Evolutionary conservation across 2,797 vertebrate species (phyloP), one percentile per base, ranked within the genome.

Genomic region (Aplochiton taeniatus): DNA sequence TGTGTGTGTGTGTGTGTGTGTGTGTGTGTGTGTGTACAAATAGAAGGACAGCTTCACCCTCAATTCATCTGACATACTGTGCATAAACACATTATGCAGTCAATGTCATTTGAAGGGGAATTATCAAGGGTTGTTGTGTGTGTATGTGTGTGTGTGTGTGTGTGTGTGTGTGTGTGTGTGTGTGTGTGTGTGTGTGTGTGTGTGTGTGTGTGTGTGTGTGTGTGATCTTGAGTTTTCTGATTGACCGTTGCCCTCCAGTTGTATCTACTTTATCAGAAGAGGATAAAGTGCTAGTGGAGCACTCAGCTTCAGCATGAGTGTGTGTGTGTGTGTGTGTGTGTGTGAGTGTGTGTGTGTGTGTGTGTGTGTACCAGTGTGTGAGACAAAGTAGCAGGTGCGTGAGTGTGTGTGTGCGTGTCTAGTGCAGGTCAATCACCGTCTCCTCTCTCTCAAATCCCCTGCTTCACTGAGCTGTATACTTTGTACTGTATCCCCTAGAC

Each of bases 351-450:
- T 58, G 31, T 16, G n/a, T n/a, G 16, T 60, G 16, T 48, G 43
- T 44, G 48, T 13, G 56, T 59, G 57, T 53, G 14, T 52, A n/a
- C 47, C 11, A 43, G 57, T 60, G 16, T 43, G 10, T 52, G n/a
- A 16, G 49, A 18, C n/a, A n/a, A n/a, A n/a, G n/a, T n/a, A n/a
- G n/a, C n/a, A n/a, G n/a, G 61, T 42, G 51, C 4, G 9, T 8
- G 46, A 20, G 53, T 53, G 41, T 4, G 20, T 8, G 8, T 4
- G 10, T 16, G 43, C 57, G 14, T 42, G 16, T 44, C 52, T 53
- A 0, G n/a, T n/a, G n/a, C n/a, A n/a, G n/a, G n/a, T n/a, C n/a
- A n/a, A n/a, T n/a, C n/a, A n/a, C n/a, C n/a, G n/a, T n/a, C n/a
- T n/a, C n/a, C n/a, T n/a, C n/a, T n/a, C n/a, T n/a, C n/a, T n/a